Base-by-base conservation (phyloP, 1,140 invertebrate species). In the Helicoverpa zea region DNA sequence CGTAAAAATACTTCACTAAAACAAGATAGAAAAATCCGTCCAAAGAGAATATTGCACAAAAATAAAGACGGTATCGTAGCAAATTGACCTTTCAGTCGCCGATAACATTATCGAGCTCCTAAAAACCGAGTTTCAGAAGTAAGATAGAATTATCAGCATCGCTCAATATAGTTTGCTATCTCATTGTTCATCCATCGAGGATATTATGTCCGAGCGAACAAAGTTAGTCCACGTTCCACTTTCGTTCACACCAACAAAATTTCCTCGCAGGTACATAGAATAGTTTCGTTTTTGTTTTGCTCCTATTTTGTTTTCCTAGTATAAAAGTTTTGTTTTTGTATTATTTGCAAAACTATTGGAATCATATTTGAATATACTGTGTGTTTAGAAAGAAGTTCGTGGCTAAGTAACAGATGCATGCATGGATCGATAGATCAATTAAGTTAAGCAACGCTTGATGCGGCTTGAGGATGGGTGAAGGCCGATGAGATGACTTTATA, bases 171-270 rank as follows among this genome's bases (percentile, higher is more conserved):
- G 54, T 58, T 58, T 58, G 54, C 54, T 16, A 5, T 58, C 54
- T 58, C 54, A 58, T 58, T 58, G 54, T 58, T 58, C 54, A n/a
- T 58, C 54, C n/a, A 58, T 58, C 54, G 54, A n/a, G 54, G 54
- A 58, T 58, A 58, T 58, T 58, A 58, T 58, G 54, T 58, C 54
- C 54, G 54, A 58, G 54, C 18, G n/a, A 58, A 58, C 54, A 58
- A 58, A 58, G 54, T 58, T 58, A 58, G 54, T 58, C 16, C 3
- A 18, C 54, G n/a, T 18, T 18, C 54, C n/a, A 58, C n/a, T 58
- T 58, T 58, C 18, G 54, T 58, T 58, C 54, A 18, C 54, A 58
- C 54, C 54, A 58, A 18, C 54, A 18, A 58, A 58, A 58, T 58
- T 16, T 56, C 18, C 54, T 58, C 54, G n/a, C n/a, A 18, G 54